These are phyloP conservation scores for Etheostoma spectabile DNA, from an alignment of 2,113 vertebrate species.

Conservation along the genomic window DNA sequence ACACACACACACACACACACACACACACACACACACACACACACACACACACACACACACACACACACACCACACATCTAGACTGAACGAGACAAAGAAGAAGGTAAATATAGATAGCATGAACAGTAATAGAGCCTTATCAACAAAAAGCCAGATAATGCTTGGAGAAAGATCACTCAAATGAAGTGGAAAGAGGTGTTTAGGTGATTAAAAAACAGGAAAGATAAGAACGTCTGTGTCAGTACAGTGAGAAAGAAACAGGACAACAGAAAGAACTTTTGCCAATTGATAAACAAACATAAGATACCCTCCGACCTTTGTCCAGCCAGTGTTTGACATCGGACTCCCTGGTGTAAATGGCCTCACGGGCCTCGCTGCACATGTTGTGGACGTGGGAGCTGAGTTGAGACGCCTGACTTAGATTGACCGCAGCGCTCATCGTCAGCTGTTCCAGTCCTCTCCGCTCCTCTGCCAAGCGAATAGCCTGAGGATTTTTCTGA, in stretches of 20 bases:
- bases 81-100: no score
- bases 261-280: neutral
- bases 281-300: slow-evolving; percentile 15
- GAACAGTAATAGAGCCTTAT: slow-evolving; percentile 15
- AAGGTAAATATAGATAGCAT: slow-evolving; percentile 4
- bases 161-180: neutral
- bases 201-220: neutral
- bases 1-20: no score
- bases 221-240: slow-evolving; percentile 8
- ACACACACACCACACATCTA: no score
- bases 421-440: slow-evolving; percentile 92
- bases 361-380: slow-evolving; percentile 92
- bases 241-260: neutral
- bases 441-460: slow-evolving; percentile 88
- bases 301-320: slow-evolving; percentile 85
- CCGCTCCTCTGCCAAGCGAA: slow-evolving; percentile 93
- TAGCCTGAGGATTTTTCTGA: slow-evolving; percentile 94
- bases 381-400: slow-evolving; percentile 93
- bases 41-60: no score
- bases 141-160: slow-evolving; percentile 15
- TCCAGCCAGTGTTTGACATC: slow-evolving; percentile 94
- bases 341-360: slow-evolving; percentile 91
- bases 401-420: slow-evolving; percentile 91
- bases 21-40: no score
- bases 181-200: slow-evolving; percentile 24